Base-by-base conservation (phyloP, 2,888 invertebrate genomes). In the Chrysolina americana region DNA sequence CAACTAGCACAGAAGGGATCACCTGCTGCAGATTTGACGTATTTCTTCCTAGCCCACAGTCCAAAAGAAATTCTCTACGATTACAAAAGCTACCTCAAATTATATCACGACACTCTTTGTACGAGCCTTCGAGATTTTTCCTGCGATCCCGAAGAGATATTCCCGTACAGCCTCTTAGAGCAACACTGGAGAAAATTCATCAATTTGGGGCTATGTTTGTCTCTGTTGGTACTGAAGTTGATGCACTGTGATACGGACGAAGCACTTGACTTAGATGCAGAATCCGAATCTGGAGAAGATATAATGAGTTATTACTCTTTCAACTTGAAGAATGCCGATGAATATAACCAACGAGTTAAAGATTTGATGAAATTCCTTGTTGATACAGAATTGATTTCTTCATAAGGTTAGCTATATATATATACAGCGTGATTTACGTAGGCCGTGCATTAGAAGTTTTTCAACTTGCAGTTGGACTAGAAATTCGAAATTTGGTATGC, bases 1-100 rank as follows among this genome's bases (percentile, higher is more conserved):
- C 83, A 83, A 75, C 28, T 82, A 10, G 63, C 78, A 1, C 65
- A 64, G 62, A 13, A 73, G 9, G 74, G 73, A 5, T 74, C 78
- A 1, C 83, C 83, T 2, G 82, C 76, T 11, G 47, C 76, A n/a
- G 87, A 87, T 68, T 68, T 87, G 56, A 71, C 80, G 3, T 86
- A 86, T 68, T 78, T 84, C 71, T 65, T 87, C 19, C 84, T 82
- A 41, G 81, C 82, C 15, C 82, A 82, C 59, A 80, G 81, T 50
- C 77, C 81, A 0, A 82, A 81, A 47, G 80, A 84, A 41, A 74
- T 81, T 17, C 74, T 85, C 1, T 70, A 81, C 59, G 62, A 84
- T 48, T 83, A 79, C 41, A 78, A 84, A 36, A 68, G 77, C 13
- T 78, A 83, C 23, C 68, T 86, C 9, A 69, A 80, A 13, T 71